Evolutionary conservation across 2,113 vertebrate genomes (phyloP), one percentile per base, ranked within the genome.

Genomic region (Scolopax mira): DNA sequence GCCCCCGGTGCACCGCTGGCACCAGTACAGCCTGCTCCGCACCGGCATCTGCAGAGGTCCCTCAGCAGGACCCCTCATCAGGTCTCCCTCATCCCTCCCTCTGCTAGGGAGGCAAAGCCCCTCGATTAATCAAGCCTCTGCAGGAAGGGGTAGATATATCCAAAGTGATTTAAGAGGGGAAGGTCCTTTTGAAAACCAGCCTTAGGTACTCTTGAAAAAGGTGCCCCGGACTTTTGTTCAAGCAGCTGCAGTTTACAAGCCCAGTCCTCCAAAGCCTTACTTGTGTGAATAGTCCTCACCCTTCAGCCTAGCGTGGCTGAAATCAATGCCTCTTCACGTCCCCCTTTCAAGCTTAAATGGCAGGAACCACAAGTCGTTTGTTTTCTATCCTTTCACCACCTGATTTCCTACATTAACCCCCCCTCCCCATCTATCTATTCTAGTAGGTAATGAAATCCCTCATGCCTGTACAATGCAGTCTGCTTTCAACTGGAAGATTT

Each of bases 1-100:
- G 37, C 9, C 7, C 8, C 13, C 3, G 0, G 66, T 3, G 11
- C 1, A 3, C 9, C 2, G 9, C 44, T 61, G 0, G 1, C 44
- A 23, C 23, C 0, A 6, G 39, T 1, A 4, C 57, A 10, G 7
- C 15, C n/a, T 28, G 77, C 39, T 52, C 52, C 0, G 0, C 23
- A 3, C 13, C 39, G 17, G 84, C 25, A 25, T 37, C 65, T 46
- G 30, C 13, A 42, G 39, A 18, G 30, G 23, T 60, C 48, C 69
- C 1, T 6, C 6, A 46, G 9, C 48, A 19, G 57, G 4, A n/a
- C n/a, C n/a, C n/a, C n/a, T n/a, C n/a, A n/a, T n/a, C n/a, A 2
- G 3, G 24, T 2, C 15, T 58, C 55, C n/a, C 28, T 61, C 64
- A 23, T 16, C 11, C 44, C 44, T 60, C 16, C 72, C 35, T 19